phyloP scores from a whole-genome alignment of 2,797 vertebrate species.

The Cichlasoma orientale region DNA sequence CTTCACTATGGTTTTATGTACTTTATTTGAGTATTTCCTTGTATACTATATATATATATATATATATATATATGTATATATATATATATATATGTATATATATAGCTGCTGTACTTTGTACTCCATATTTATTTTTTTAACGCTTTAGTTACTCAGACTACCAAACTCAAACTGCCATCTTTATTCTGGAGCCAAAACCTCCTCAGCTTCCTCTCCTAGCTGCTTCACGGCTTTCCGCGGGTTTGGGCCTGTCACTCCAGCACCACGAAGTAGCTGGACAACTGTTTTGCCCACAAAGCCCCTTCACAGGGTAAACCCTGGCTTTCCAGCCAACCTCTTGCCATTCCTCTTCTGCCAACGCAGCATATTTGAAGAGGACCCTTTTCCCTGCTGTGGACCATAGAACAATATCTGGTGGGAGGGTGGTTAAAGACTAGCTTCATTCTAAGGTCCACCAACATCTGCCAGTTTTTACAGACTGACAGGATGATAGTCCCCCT shows the following conservation, averaged over 20 bases:
- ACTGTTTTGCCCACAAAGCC: background rate
- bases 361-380: background rate
- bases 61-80: no score
- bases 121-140: no score
- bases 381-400: background rate
- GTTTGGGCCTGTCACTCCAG: fast-evolving
- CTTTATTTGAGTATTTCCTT: no score
- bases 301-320: background rate
- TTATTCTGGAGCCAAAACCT: background rate
- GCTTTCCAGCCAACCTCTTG: background rate
- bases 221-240: background rate
- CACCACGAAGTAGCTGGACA: background rate
- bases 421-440: background rate
- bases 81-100: no score
- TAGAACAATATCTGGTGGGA: background rate
- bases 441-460: background rate
- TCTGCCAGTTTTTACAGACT: background rate
- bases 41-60: no score
- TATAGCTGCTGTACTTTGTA: no score
- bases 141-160: no score
- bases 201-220: background rate
- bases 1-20: no score
- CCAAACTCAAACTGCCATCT: no score
- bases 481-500: background rate
- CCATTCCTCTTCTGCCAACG: background rate